Evolutionary conservation across 2,888 invertebrate genomes (phyloP), one percentile per base, ranked within the genome.

Genomic region (Prosapia bicincta): DNA sequence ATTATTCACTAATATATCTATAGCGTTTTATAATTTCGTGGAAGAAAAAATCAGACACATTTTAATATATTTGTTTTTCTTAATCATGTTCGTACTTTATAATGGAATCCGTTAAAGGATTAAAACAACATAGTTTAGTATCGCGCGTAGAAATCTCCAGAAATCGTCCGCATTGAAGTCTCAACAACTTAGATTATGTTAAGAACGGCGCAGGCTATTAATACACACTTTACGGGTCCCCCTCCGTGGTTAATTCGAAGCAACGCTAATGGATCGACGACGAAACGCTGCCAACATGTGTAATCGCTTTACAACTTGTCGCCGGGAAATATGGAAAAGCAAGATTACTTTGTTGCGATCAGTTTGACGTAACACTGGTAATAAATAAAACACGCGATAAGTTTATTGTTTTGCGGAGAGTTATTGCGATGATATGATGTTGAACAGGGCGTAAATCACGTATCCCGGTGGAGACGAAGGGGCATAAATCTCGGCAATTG

Each of bases 381-480:
- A 74, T 74, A 74, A 74, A 74, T 74, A 74, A 69, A 68, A 26
- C 10, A 10, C 38, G 20, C 69, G 74, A 74, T 74, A 74, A 74
- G 74, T 74, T 74, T 74, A 74, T 74, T 74, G 74, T 74, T 74
- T 54, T 26, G 69, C 54, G 38, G 25, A 69, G 74, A 74, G 74
- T 74, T 74, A 74, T 68, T 68, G 69, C 74, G 26, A n/a, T 38
- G 74, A 74, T 74, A 74, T 74, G 74, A 54, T 54, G 54, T 54
- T 54, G 20, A 54, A 9, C 54, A 5, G 54, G 20, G 54, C 20
- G 54, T 54, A 54, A 54, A 54, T 54, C 54, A 54, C 54, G 20
- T 54, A 54, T 54, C 54, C 54, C 20, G 3, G 20, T 2, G 10
- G 13, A 20, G 54, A 38, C 54, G 20, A 54, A 20, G 54, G 20